phyloP scores from a whole-genome alignment of 30 jellyfish, hydroid and myxozoan species.

The Aurelia coerulea region DNA sequence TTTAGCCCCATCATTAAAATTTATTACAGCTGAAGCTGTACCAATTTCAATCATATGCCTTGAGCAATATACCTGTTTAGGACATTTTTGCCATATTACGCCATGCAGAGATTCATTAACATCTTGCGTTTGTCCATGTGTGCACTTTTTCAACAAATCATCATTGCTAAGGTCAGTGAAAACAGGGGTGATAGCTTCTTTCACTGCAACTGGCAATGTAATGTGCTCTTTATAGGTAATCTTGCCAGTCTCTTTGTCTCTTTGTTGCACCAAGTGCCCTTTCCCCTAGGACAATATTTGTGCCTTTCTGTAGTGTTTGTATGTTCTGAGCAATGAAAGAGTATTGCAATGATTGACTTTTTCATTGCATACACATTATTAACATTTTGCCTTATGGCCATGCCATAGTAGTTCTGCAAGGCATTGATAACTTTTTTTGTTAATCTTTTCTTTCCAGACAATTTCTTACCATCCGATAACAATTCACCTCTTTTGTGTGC shows the following conservation, averaged over 20 bases:
- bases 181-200: slow-evolving; percentile 39
- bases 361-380: slow-evolving; percentile 42
- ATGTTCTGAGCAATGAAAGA: slow-evolving; percentile 42
- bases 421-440: slow-evolving; percentile 29
- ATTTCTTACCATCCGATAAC: background rate
- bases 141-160: slow-evolving; percentile 38
- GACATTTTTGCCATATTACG: too few relatives aligned
- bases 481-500: too few relatives aligned
- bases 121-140: slow-evolving; percentile 57
- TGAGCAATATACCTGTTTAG: too few relatives aligned
- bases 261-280: slow-evolving; percentile 63
- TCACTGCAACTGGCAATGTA: slow-evolving; percentile 44
- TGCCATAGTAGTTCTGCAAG: slow-evolving; percentile 42
- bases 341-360: slow-evolving; percentile 62
- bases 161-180: slow-evolving; percentile 10
- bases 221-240: slow-evolving; percentile 39
- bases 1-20: too few relatives aligned
- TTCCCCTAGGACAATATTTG: slow-evolving; percentile 39
- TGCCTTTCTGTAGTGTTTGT: slow-evolving; percentile 23
- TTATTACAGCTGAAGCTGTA: too few relatives aligned
- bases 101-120: background rate
- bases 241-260: slow-evolving; percentile 42
- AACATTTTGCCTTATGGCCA: slow-evolving; percentile 61
- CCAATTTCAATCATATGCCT: too few relatives aligned
- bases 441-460: too few relatives aligned